Percentiles rank a stretch among this genome's conserved stretches.
Conservation (phyloP, 2,888 invertebrate genomes). For the Ashinkailepas kermadecensis region DNA sequence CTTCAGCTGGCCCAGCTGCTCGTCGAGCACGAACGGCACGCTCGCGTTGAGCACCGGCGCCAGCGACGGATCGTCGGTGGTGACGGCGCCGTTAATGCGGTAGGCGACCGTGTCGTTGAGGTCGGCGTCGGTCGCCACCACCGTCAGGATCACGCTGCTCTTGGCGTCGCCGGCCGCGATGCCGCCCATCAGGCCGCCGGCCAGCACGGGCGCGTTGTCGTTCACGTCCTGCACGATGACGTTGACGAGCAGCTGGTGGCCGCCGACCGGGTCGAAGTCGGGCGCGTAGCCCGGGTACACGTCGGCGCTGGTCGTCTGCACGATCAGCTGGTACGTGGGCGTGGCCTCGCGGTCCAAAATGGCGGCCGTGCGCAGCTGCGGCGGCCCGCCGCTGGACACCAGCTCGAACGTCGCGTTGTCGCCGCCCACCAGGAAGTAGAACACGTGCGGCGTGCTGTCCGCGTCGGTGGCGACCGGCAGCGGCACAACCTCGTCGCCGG, state of each 20-base stretch:
- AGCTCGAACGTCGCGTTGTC: neutral
- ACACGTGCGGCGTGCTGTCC: neutral
- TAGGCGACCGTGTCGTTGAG: conserved; percentile 18
- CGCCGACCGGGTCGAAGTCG: conserved; percentile 24
- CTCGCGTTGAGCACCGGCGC: neutral
- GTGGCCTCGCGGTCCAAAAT: conserved; percentile 15
- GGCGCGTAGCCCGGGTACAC: neutral
- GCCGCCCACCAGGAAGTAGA: conserved; percentile 19
- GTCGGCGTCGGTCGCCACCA: neutral
- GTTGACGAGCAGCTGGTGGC: conserved; percentile 38
- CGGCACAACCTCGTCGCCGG: neutral
- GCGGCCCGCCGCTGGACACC: neutral
- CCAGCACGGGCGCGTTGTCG: conserved; percentile 60
- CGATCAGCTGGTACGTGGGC: conserved; percentile 11
- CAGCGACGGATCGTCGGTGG: neutral
- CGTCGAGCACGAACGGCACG: neutral
- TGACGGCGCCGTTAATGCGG: neutral
- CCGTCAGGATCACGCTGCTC: neutral
- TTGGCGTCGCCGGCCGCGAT: conserved; percentile 22
- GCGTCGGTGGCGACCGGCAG: neutral
- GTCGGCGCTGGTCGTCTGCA: neutral
- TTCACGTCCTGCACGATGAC: conserved; percentile 61
- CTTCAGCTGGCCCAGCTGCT: neutral
- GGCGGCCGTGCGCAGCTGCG: neutral
- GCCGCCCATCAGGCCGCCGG: neutral